Base-by-base conservation (phyloP, 1,140 invertebrate genomes). In the Contarinia nasturtii region DNA sequence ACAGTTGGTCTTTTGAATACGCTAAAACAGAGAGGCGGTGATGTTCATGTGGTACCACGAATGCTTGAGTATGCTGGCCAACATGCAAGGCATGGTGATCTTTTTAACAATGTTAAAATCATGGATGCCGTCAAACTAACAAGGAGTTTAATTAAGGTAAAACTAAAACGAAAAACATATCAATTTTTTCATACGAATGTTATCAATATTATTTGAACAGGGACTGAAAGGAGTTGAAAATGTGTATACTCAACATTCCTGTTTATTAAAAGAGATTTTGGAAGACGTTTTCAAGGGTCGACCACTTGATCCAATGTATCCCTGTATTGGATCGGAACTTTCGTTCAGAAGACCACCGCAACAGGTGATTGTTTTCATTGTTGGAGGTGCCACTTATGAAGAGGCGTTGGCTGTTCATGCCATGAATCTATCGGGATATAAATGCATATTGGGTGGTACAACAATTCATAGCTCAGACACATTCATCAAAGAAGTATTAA, bases 301-400 rank as follows among this genome's bases (percentile, higher is more conserved):
- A 60, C 69, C 96, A 15, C 80, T 79, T 51, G 85, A 88, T 52
- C 77, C 79, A 38, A 62, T 73, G 1, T 96, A 83, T 67, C 91
- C 91, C 1, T 85, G 79, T 53, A 67, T 92, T 27, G 82, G 80
- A 11, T 70, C 68, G 0, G 71, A 73, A 61, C 65, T 65, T 49
- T 57, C 60, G 48, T 64, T 64, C 45, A 67, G 68, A 15, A 55
- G 71, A 27, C 64, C 73, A 57, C 84, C 86, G 1, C 80, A 90
- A 60, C 89, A 96, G 61, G 74, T 98, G 2, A 84, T 98, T 43
- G 77, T 96, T 8, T 98, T 98, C 58, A 82, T 96, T 17, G 76
- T 98, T 51, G 95, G 95, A 18, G 95, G 95, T n/a, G 74, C 81
- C 17, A 98, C 95, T 0, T 98, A 94, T 59, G 95, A 97, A 65